phyloP scores from a whole-genome alignment of 2,113 vertebrate species.

The Struthio camelus region DNA sequence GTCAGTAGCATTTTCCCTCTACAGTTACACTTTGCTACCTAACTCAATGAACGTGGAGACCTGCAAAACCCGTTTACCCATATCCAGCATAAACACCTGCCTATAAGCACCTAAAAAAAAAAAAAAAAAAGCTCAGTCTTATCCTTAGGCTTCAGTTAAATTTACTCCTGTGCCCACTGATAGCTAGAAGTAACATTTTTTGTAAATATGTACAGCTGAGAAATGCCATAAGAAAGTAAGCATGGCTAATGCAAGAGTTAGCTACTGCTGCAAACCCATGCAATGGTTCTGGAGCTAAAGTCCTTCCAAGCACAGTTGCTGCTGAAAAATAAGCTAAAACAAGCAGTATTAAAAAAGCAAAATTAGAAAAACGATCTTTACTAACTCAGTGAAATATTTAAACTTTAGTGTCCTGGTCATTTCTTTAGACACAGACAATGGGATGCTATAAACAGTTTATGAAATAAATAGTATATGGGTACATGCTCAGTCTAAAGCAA shows the following conservation, averaged over 20 bases:
- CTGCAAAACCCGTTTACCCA: not conserved
- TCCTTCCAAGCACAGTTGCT: not conserved
- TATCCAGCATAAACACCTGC: rapidly evolving
- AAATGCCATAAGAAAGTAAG: not conserved
- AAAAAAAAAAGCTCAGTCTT: not conserved
- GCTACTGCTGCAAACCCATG: not conserved
- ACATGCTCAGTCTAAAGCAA: not conserved
- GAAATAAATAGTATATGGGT: not conserved
- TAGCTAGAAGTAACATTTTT: not conserved
- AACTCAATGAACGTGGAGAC: not conserved
- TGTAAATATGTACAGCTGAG: not conserved
- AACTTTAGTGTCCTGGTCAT: not conserved
- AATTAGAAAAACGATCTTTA: not conserved
- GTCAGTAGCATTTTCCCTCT: not conserved
- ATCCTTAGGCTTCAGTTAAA: not conserved
- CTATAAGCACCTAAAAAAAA: not conserved
- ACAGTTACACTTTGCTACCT: too few relatives aligned
- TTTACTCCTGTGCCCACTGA: not conserved
- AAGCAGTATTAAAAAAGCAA: not conserved
- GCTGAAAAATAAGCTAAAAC: not conserved
- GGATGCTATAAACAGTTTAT: not conserved
- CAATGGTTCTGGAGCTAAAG: not conserved
- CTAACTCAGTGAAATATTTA: not conserved
- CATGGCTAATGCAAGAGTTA: not conserved
- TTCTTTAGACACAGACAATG: not conserved